Evolutionary conservation across 2,113 vertebrate genomes (phyloP), one percentile per base, ranked within the genome.

Genomic region (Amia ocellicauda): DNA sequence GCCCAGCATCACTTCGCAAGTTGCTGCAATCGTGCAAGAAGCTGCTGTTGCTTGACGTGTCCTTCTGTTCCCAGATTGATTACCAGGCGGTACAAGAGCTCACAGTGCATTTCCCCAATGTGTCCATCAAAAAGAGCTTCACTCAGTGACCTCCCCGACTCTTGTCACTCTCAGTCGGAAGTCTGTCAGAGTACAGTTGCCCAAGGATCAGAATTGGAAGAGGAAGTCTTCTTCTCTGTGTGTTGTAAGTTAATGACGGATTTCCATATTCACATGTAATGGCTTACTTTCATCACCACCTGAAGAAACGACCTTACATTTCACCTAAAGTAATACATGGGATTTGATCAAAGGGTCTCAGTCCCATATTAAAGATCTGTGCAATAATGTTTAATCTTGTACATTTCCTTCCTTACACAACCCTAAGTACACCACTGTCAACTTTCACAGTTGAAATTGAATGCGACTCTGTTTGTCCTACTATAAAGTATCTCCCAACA

Each of bases 61-160:
- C 97, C 82, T 99, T 99, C 89, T 99, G 97, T 83, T 98, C 95
- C 0, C 95, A 98, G 83, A 91, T 99, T 53, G 97, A 98, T 86
- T 93, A 87, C 60, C 89, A 91, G 70, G 84, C 90, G 17, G 92
- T 97, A 51, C 89, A 97, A 58, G 97, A 99, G 77, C 88, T 99
- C 67, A 88, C 83, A 43, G 80, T 84, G 61, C 88, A 81, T 76
- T 98, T 96, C 69, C 96, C 95, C 56, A 91, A 90, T 3, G 93
- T 98, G 63, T 87, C 90, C 80, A 97, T 99, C 80, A 98, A 98
- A 79, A 97, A 95, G 84, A 99, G 97, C 79, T 98, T 98, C 83
- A 98, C 95, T 69, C 95, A 98, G 79, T 98, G 87, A 98, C 72
- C 81, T 13, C 57, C 7, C 5, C 64, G 26, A 53, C 52, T 4